phyloP scores from a whole-genome alignment of 2,113 vertebrate genomes.

The Neoarius graeffei region DNA sequence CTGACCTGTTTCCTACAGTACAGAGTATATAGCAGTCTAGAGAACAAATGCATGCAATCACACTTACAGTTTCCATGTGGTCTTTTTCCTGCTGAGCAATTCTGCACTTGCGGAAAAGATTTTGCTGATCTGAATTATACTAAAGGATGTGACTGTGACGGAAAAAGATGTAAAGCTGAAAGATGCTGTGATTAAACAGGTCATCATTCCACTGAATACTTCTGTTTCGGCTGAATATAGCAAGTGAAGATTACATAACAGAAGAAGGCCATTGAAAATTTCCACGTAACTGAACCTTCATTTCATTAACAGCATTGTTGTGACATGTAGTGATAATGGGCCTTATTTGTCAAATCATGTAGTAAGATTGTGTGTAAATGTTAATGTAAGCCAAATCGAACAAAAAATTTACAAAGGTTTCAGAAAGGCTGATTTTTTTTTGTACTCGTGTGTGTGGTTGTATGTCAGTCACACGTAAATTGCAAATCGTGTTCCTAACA shows the following conservation, averaged over 20 bases:
- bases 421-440: too few species aligned
- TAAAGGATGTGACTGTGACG: neutral
- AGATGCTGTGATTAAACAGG: neutral
- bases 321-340: neutral
- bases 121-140: neutral
- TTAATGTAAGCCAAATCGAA: neutral
- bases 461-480: neutral
- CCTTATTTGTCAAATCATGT: neutral
- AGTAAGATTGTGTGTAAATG: neutral
- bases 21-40: constrained; percentile 4
- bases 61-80: neutral
- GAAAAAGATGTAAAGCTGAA: neutral
- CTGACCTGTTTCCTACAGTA: constrained; percentile 1
- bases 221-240: neutral
- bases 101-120: neutral
- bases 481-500: neutral
- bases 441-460: neutral
- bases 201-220: neutral
- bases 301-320: neutral
- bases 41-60: neutral
- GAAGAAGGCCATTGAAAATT: neutral
- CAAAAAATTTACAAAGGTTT: neutral
- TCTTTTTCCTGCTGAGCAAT: neutral
- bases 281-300: neutral
- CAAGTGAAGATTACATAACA: neutral